These are phyloP conservation scores for Rhynchotus rufescens DNA, from an alignment of 2,797 vertebrate genomes.

Conservation along the genomic window DNA sequence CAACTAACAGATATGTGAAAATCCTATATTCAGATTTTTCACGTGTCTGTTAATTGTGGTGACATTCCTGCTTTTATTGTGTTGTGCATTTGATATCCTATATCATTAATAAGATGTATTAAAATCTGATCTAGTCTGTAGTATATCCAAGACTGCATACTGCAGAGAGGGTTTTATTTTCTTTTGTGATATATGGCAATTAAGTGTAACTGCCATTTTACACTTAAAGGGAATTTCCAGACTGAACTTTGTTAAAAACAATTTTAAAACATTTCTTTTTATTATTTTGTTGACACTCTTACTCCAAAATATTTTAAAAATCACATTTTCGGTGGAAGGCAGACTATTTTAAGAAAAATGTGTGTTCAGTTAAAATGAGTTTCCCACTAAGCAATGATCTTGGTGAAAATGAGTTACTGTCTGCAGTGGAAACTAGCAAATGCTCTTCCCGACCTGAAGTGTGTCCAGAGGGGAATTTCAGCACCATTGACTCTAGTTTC, in stretches of 20 bases:
- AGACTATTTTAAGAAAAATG: not conserved
- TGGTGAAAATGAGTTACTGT: not conserved
- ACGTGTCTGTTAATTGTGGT: fast-evolving
- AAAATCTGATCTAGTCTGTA: not conserved
- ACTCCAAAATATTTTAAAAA: not conserved
- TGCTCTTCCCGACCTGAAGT: not conserved
- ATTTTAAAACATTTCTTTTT: not conserved
- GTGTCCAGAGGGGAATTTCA: not conserved
- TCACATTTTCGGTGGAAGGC: not conserved
- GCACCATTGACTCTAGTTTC: not conserved
- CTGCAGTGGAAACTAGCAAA: not conserved
- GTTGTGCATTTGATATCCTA: not conserved
- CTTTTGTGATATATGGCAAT: not conserved
- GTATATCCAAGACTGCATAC: not conserved
- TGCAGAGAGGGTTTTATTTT: not conserved
- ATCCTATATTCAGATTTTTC: not conserved
- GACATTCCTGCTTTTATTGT: not conserved
- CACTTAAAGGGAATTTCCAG: not conserved
- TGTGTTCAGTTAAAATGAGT: not conserved
- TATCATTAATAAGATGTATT: not conserved
- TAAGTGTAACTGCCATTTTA: not conserved
- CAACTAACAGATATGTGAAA: too few relatives aligned
- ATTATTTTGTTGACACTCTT: not conserved
- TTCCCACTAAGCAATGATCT: not conserved
- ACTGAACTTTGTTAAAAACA: not conserved